Evolutionary conservation across 2,113 vertebrate species (phyloP), one percentile per base, ranked within the genome.

Genomic region (Zeus faber): DNA sequence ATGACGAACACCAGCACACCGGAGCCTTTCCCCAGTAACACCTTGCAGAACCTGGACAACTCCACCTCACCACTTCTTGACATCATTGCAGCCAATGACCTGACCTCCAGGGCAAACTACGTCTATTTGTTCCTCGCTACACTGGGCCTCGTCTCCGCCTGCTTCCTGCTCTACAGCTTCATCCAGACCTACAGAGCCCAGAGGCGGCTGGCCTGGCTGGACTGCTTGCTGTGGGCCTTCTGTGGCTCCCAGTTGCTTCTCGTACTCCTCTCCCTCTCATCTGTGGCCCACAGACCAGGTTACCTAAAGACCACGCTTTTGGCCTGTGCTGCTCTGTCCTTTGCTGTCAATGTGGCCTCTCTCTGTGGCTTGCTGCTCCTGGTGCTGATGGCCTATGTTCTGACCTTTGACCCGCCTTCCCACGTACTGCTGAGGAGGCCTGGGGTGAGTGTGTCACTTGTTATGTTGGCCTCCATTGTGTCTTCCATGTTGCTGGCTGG

Each of bases 241-340:
- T 86, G 81, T 1, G 18, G 85, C 60, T 76, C 86, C n/a, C 85
- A 91, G 11, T 45, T 91, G 27, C 49, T 89, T 7, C 74, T 89
- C 14, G 75, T 91, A 4, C 47, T 93, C 22, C 74, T 92, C 1
- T 93, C 91, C 0, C 74, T 93, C n/a, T 89, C 85, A 3, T 62
- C 73, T 0, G 70, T 87, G 31, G 20, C 66, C 0, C n/a, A 86
- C 67, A 85, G 87, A 39, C 93, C 92, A 0, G 1, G 49, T 14
- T 87, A 90, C 72, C 54, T 91, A 48, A 1, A 0, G 14, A 58
- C 69, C 21, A 86, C 88, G 1, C 67, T 58, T 10, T 35, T 93
- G 0, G 6, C 62, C 1, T 93, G 92, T 3, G 89, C 80, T 0
- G 0, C 76, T 0, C 81, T 95, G 14, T 91, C 90, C 0, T 91